These are phyloP conservation scores for Musca domestica DNA, from an alignment of 1,140 invertebrate species.

Conservation along the genomic window DNA sequence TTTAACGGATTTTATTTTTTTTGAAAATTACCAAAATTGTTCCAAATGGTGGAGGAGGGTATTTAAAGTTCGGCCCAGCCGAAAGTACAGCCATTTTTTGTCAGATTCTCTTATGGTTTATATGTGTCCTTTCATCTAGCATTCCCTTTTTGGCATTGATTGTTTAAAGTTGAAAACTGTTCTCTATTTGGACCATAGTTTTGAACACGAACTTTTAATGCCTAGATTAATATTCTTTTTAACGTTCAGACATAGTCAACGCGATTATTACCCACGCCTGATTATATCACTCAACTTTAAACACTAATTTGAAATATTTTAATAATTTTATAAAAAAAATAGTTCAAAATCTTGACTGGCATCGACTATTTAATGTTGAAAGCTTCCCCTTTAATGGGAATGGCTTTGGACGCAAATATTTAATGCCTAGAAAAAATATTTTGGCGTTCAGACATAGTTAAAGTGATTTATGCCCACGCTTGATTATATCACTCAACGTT, in stretches of 20 bases:
- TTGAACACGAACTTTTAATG: constrained; percentile 19
- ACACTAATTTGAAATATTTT: constrained; percentile 28
- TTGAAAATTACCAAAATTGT: too few species aligned
- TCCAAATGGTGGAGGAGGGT: too few species aligned
- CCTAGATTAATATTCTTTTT: constrained; percentile 7
- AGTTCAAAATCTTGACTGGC: not conserved
- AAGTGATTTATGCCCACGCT: constrained; percentile 32
- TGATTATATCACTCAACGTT: constrained; percentile 4
- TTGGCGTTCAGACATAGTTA: constrained; percentile 44
- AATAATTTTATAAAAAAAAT: constrained; percentile 1
- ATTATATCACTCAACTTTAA: constrained; percentile 53
- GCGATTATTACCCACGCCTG: constrained; percentile 33
- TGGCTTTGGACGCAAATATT: too few species aligned
- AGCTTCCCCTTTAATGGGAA: not conserved
- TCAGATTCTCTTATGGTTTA: too few species aligned
- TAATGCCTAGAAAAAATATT: constrained; percentile 13
- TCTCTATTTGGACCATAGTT: not conserved
- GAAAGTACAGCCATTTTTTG: too few species aligned
- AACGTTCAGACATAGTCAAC: constrained; percentile 32
- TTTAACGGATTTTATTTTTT: too few species aligned
- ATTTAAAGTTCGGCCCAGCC: too few species aligned
- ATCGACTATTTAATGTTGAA: not conserved
- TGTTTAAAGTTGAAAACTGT: not conserved
- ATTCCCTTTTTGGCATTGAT: not conserved
- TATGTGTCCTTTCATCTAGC: too few species aligned